These are phyloP conservation scores for Phacellophora camtschatica DNA, from an alignment of 30 jellyfish, hydroid and myxozoan species.

Conservation along the genomic window DNA sequence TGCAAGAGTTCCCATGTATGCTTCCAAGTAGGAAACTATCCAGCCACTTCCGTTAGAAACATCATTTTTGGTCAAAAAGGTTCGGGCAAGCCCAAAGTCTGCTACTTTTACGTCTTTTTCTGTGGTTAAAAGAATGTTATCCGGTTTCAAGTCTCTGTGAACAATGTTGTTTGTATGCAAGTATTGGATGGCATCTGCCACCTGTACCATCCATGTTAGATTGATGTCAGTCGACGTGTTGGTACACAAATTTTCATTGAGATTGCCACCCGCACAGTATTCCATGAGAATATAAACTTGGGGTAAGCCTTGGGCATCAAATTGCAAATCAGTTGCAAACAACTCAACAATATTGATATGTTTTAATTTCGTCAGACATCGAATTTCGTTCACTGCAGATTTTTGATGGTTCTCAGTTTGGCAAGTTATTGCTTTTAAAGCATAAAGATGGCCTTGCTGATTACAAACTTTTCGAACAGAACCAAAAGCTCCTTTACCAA, in stretches of 20 bases:
- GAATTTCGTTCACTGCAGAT: conserved; percentile 52
- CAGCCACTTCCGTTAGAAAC: neutral
- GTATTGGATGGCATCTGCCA: conserved; percentile 36
- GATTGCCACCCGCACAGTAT: conserved; percentile 62
- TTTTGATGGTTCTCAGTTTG: neutral
- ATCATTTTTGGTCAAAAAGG: neutral
- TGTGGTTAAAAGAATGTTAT: conserved; percentile 35
- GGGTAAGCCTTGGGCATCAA: neutral
- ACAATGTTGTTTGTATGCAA: conserved; percentile 38
- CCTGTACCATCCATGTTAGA: conserved; percentile 61
- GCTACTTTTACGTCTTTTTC: conserved; percentile 53
- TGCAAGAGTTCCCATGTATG: conserved; percentile 55
- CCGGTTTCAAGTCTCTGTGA: conserved; percentile 75
- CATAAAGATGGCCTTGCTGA: conserved; percentile 23
- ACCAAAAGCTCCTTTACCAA: conserved; percentile 74
- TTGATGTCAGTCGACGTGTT: neutral
- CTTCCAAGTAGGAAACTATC: neutral
- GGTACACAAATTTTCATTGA: neutral
- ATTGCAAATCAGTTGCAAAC: conserved; percentile 40
- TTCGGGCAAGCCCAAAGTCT: conserved; percentile 73
- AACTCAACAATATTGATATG: conserved; percentile 37
- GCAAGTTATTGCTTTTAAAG: conserved; percentile 26
- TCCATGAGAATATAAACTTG: conserved; percentile 47
- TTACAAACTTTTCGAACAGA: conserved; percentile 49
- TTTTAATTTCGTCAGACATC: conserved; percentile 11